Conservation (phyloP, 2,888 invertebrate species). For the Taphrorychus bicolor region DNA sequence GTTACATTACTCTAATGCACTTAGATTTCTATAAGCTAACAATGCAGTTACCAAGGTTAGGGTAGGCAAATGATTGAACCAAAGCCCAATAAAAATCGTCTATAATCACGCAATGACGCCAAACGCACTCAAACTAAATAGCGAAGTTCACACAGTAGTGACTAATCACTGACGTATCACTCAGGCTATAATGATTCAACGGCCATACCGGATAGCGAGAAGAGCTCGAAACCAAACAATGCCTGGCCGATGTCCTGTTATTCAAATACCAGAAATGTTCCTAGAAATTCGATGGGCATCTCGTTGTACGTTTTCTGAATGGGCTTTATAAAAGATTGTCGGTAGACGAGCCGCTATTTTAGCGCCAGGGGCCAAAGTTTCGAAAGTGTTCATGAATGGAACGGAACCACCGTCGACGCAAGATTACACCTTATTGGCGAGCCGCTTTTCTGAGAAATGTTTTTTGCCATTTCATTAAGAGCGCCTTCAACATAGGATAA, state of each 20-base stretch:
- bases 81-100: too few relatives aligned
- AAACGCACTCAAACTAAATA: not conserved
- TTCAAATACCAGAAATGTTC: conserved; percentile 36
- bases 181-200: conserved; percentile 5
- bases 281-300: conserved; percentile 36
- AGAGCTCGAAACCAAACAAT: conserved; percentile 26
- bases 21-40: too few relatives aligned
- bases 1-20: too few relatives aligned
- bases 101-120: too few relatives aligned
- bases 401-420: not conserved
- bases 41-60: too few relatives aligned
- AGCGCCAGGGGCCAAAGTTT: conserved; percentile 48
- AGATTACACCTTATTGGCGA: too few relatives aligned
- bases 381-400: conserved; percentile 43
- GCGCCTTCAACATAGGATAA: too few relatives aligned
- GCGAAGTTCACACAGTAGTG: not conserved
- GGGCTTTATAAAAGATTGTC: conserved; percentile 19
- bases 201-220: conserved; percentile 11
- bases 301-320: conserved; percentile 19
- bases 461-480: too few relatives aligned
- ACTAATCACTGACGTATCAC: not conserved
- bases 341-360: conserved; percentile 47
- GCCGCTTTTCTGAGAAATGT: conserved; percentile 4
- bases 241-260: conserved; percentile 21
- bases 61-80: too few relatives aligned